These are phyloP conservation scores for Enchytraeus crypticus DNA, from an alignment of 2,888 invertebrate species.

Conservation along the genomic window DNA sequence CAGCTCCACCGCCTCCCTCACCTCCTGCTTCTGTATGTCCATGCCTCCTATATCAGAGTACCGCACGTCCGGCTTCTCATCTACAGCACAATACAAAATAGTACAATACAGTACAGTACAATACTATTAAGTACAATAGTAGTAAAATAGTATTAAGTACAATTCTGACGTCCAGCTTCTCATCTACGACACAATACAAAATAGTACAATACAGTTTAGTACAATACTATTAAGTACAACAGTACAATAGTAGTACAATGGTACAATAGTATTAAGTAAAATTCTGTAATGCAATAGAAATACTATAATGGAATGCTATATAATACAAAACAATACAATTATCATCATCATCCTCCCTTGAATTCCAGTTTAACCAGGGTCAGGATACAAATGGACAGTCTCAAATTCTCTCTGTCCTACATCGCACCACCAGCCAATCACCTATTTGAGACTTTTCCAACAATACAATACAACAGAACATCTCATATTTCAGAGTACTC, in stretches of 20 bases:
- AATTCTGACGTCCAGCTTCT: conserved; percentile 98
- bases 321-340: not conserved
- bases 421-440: no score
- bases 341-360: no score
- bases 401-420: no score
- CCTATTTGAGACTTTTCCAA: no score
- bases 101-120: not conserved
- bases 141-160: no score
- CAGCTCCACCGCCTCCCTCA: conserved; percentile 93
- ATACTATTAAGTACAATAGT: not conserved
- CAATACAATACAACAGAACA: no score
- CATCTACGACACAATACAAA: conserved; percentile 57
- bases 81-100: conserved; percentile 49
- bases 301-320: conserved; percentile 54
- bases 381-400: no score
- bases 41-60: conserved; percentile 98
- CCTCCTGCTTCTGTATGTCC: conserved; percentile 99
- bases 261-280: no score
- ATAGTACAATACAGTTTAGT: not conserved
- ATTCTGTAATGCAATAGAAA: conserved; percentile 99
- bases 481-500: no score
- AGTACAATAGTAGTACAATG: no score
- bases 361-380: no score
- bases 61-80: conserved; percentile 94
- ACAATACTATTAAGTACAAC: not conserved